A percentile compares a stretch with the other conserved stretches of the same genome.
Conservation (phyloP, 2,888 invertebrate genomes). For the Griposia aprilina region DNA sequence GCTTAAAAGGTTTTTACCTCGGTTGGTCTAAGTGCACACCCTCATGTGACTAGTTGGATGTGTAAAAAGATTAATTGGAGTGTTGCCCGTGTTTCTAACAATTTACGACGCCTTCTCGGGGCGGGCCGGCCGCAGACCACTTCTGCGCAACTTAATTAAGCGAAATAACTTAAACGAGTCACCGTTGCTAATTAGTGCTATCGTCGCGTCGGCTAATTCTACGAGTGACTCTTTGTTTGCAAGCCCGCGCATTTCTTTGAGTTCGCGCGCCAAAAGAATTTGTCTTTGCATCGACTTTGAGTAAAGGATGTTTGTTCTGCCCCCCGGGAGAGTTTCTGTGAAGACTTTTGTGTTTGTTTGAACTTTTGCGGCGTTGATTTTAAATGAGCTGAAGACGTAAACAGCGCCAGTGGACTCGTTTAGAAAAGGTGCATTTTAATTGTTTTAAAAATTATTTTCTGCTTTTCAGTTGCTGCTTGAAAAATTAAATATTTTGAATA, state of each 20-base stretch:
- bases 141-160: conserved; percentile 90
- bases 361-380: conserved; percentile 75
- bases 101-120: conserved; percentile 86
- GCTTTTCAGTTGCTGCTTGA: conserved; percentile 2
- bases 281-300: conserved; percentile 89
- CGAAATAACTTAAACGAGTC: conserved; percentile 90
- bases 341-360: conserved; percentile 79
- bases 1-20: conserved; percentile 82
- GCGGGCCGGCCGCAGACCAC: conserved; percentile 89
- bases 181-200: conserved; percentile 90
- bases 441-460: conserved; percentile 41
- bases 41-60: conserved; percentile 88
- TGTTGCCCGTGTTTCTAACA: conserved; percentile 88
- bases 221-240: conserved; percentile 88
- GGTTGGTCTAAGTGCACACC: conserved; percentile 85
- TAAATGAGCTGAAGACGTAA: conserved; percentile 67
- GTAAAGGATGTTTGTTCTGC: conserved; percentile 87
- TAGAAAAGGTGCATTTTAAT: conserved; percentile 63
- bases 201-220: conserved; percentile 87
- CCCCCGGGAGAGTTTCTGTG: conserved; percentile 76
- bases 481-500: neutral
- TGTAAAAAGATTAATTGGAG: conserved; percentile 91
- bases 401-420: conserved; percentile 64
- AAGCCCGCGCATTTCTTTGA: conserved; percentile 86
- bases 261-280: conserved; percentile 89